phyloP scores from a whole-genome alignment of 2,888 invertebrate genomes.

The Prostheceraeus crozeri region DNA sequence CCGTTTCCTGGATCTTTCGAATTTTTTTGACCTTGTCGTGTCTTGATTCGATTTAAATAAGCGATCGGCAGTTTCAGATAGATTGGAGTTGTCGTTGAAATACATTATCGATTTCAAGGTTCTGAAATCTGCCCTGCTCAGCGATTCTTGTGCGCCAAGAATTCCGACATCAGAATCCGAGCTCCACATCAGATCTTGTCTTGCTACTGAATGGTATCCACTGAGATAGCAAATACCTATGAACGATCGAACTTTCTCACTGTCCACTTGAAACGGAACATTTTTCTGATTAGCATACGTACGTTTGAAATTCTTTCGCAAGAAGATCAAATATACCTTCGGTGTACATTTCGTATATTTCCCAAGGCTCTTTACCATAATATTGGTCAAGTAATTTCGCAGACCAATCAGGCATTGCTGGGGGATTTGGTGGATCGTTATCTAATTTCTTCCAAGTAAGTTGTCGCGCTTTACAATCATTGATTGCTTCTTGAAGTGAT shows the following conservation, averaged over 20 bases:
- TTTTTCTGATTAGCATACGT: constrained; percentile 2
- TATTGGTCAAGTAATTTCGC: neutral
- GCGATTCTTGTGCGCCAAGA: constrained; percentile 1
- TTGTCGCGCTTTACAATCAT: no score
- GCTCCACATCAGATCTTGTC: constrained; percentile 13
- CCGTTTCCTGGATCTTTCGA: no score
- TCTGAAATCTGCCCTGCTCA: constrained; percentile 1
- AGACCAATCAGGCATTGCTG: neutral
- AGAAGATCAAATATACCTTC: neutral
- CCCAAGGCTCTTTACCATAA: neutral
- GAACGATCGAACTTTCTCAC: neutral
- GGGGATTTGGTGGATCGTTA: neutral
- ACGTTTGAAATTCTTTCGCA: neutral
- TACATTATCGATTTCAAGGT: neutral
- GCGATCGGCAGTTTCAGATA: neutral
- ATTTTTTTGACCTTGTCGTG: no score
- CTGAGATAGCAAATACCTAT: neutral
- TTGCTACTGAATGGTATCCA: neutral
- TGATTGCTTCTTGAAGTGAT: no score
- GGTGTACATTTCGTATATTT: neutral
- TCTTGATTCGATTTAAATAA: no score
- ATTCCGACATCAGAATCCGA: constrained; percentile 2
- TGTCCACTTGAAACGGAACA: neutral
- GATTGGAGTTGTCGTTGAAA: constrained; percentile 5
- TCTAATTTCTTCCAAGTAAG: constrained; percentile 6